A percentile compares a stretch with the other conserved stretches of the same genome.
These are phyloP conservation scores for Apoderus coryli DNA, from an alignment of 2,888 invertebrate genomes.

Conservation along the genomic window DNA sequence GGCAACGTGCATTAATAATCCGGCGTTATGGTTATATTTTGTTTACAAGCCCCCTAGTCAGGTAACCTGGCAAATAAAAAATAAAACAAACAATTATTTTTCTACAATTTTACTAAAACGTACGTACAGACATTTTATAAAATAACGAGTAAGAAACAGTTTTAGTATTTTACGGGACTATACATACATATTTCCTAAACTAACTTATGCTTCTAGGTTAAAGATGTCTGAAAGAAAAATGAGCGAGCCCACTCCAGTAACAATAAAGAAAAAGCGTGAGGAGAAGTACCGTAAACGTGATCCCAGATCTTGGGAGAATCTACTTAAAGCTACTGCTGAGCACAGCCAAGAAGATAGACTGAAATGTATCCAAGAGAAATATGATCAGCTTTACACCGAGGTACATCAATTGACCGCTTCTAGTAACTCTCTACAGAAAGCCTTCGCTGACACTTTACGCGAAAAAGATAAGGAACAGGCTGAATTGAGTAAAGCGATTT, in stretches of 20 bases:
- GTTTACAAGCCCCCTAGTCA: too few species aligned
- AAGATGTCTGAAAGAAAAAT: too few species aligned
- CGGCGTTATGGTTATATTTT: too few species aligned
- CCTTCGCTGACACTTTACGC: conserved; percentile 42
- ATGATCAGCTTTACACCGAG: conserved; percentile 61
- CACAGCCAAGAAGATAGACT: conserved; percentile 53
- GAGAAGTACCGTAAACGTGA: conserved; percentile 23
- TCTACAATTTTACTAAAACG: too few species aligned
- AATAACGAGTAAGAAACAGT: too few species aligned
- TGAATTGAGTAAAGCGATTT: conserved; percentile 69
- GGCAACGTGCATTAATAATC: too few species aligned
- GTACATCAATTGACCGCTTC: conserved; percentile 40
- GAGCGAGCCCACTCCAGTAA: neutral
- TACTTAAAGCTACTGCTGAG: conserved; percentile 45
- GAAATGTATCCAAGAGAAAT: conserved; percentile 55
- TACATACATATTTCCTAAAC: too few species aligned
- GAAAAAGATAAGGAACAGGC: conserved; percentile 72
- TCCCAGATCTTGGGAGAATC: conserved; percentile 48
- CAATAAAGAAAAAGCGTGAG: conserved; percentile 16
- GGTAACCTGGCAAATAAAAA: too few species aligned
- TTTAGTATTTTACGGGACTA: too few species aligned
- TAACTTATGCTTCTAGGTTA: too few species aligned
- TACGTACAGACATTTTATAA: too few species aligned
- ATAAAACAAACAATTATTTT: too few species aligned
- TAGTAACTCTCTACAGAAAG: conserved; percentile 21